Base-by-base conservation (phyloP, 2,888 invertebrate genomes). In the Bellardia pandia region DNA sequence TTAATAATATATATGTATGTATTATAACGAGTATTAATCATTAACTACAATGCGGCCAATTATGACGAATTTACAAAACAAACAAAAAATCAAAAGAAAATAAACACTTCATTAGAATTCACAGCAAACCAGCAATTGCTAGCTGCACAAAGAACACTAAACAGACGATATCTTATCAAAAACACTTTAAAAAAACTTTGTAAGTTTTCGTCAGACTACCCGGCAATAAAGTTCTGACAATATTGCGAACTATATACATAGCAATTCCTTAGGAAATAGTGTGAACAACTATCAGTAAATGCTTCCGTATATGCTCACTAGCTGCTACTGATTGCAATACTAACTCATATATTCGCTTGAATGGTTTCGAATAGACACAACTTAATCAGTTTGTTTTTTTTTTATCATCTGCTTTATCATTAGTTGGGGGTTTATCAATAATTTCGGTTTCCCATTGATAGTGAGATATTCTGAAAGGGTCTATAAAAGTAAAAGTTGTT, bases 401-500 rank as follows among this genome's bases (percentile, higher is more conserved):
- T 33, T 16, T 6, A 8, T 4, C 3, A 40, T 60, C 5, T 45
- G 9, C 16, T 53, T 58, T 81, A 74, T 66, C 74, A 11, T 30
- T 51, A n/a, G 30, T 71, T 33, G 53, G 45, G 13, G n/a, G 45
- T 30, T 81, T 81, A 81, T 81, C 56, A 45, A 53, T 30, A n/a
- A 33, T 72, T 84, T 62, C n/a, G 53, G 53, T 14, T 42, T 23
- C 23, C 23, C 23, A 23, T 23, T 23, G 23, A 1, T 23, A 23
- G 23, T 23, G 23, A 23, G 8, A 37, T 37, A 53, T 58, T 45
- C 40, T 2, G 8, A 37, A n/a, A 33, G 5, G 51, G n/a, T 48
- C 66, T 86, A 86, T 86, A 86, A 87, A 85, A 87, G 81, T 71
- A 62, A 82, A 78, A 85, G 45, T 58, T 51, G 8, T 42, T 11